phyloP scores from a whole-genome alignment of 1,140 invertebrate genomes.

The Galleria mellonella region DNA sequence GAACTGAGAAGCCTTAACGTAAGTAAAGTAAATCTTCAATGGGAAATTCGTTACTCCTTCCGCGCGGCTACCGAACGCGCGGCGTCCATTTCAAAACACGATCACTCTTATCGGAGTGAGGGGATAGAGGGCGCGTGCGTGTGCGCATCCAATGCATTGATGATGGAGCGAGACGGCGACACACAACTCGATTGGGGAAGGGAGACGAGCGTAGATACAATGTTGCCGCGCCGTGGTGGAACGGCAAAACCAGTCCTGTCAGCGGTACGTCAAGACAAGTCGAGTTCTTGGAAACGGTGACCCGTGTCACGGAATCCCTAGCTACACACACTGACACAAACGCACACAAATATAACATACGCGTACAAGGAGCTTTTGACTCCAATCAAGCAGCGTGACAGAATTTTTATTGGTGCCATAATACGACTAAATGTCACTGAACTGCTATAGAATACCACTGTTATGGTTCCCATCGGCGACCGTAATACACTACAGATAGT shows the following conservation, averaged over 20 bases:
- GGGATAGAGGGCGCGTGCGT: slow-evolving; percentile 64
- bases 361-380: background rate
- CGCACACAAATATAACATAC: slow-evolving; percentile 16
- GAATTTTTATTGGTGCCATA: slow-evolving; percentile 30
- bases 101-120: slow-evolving; percentile 54
- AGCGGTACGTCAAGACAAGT: slow-evolving; percentile 69
- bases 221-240: slow-evolving; percentile 50
- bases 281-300: slow-evolving; percentile 71
- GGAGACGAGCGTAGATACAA: slow-evolving; percentile 43
- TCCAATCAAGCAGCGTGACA: slow-evolving; percentile 28
- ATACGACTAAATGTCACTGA: slow-evolving; percentile 20
- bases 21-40: slow-evolving; percentile 40
- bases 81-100: slow-evolving; percentile 53
- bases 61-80: slow-evolving; percentile 54
- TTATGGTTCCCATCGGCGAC: background rate
- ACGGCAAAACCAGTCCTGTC: slow-evolving; percentile 71
- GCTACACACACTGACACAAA: slow-evolving; percentile 35
- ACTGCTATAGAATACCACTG: slow-evolving; percentile 3
- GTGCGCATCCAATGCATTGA: slow-evolving; percentile 54
- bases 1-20: background rate
- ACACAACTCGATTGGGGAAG: slow-evolving; percentile 20
- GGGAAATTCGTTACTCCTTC: slow-evolving; percentile 54
- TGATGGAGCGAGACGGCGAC: slow-evolving; percentile 26
- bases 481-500: no score
- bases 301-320: slow-evolving; percentile 72